Percentiles rank a stretch among this genome's conserved stretches.
phyloP scores from a whole-genome alignment of 2,797 vertebrate genomes.

The Philypnodon macrostomus region DNA sequence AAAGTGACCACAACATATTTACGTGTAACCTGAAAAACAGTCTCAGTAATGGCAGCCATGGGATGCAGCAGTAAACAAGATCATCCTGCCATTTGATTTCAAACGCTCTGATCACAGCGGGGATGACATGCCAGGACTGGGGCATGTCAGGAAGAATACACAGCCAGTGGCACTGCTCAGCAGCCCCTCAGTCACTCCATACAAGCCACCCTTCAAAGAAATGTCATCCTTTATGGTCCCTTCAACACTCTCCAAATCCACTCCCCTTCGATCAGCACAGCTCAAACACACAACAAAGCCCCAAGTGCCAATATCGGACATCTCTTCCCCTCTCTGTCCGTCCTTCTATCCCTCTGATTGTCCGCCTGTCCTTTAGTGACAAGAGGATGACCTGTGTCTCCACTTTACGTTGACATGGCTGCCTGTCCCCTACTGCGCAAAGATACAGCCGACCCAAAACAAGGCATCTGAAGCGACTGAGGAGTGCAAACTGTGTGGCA shows the following conservation, averaged over 20 bases:
- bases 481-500: constrained; percentile 73
- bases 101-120: constrained; percentile 74
- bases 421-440: constrained; percentile 60
- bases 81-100: constrained; percentile 61
- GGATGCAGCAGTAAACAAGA: constrained; percentile 40
- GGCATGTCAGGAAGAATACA: constrained; percentile 72
- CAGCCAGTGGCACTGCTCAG: constrained; percentile 73
- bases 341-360: constrained; percentile 72
- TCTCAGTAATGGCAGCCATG: constrained; percentile 32
- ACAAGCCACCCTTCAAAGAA: constrained; percentile 81
- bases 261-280: constrained; percentile 71
- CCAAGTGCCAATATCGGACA: constrained; percentile 66
- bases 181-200: constrained; percentile 69
- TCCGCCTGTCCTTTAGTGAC: constrained; percentile 79
- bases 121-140: constrained; percentile 71
- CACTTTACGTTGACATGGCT: constrained; percentile 76
- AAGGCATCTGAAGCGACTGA: constrained; percentile 57
- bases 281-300: constrained; percentile 75
- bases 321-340: constrained; percentile 65
- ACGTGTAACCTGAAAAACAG: constrained; percentile 38
- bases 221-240: constrained; percentile 79
- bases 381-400: constrained; percentile 73
- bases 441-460: constrained; percentile 67
- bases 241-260: constrained; percentile 71
- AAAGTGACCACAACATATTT: constrained; percentile 36